Percentiles rank a stretch among this genome's conserved stretches.
phyloP scores from a whole-genome alignment of 1,140 invertebrate species.

The Bombyx mori region ASM3026992v2 NC_085110.1:5118501-5119000 shows the following conservation, averaged over 20 bases:
- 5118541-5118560: neutral
- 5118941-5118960: too few relatives aligned
- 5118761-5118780: constrained; percentile 69
- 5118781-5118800: constrained; percentile 70
- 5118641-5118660: constrained; percentile 65
- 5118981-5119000: too few relatives aligned
- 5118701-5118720: constrained; percentile 38
- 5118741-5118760: constrained; percentile 69
- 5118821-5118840: constrained; percentile 60
- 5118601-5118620: constrained; percentile 17
- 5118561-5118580: neutral
- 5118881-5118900: constrained; percentile 26
- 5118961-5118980: too few relatives aligned
- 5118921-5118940: too few relatives aligned
- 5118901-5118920: too few relatives aligned
- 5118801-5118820: constrained; percentile 62
- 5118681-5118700: constrained; percentile 37
- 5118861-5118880: constrained; percentile 50
- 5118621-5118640: constrained; percentile 50
- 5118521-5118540: neutral
- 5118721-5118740: constrained; percentile 53
- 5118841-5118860: constrained; percentile 65
- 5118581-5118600: neutral
- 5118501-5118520: neutral
- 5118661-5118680: constrained; percentile 56